Evolutionary conservation across 2,888 invertebrate species (phyloP), one percentile per base, ranked within the genome.

Genomic region (Pogonocherus hispidulus): DNA sequence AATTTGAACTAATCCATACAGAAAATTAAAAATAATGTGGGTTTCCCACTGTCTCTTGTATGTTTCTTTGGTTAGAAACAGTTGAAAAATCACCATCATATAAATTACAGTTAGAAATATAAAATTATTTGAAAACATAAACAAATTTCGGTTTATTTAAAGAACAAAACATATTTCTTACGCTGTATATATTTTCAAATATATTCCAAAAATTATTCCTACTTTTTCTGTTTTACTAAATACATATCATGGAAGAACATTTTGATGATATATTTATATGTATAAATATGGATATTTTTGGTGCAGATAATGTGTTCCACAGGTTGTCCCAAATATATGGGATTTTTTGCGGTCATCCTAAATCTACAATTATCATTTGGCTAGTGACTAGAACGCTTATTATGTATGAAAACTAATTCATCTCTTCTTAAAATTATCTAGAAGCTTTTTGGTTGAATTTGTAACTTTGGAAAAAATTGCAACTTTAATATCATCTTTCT

Each of bases 351-450:
- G 65, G 63, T 27, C 52, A 70, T 55, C 63, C 70, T 73, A 74
- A 69, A 66, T 54, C 73, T 72, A 77, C 65, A 74, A 72, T 70
- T 74, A 74, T 79, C 83, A 83, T 84, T 84, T 84, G 84, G 83
- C 84, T 84, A 83, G 78, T 84, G 84, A 84, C 84, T 84, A 84
- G 84, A 84, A 74, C 76, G 77, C 80, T 79, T 80, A 77, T 72
- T 69, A 56, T 62, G 41, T 57, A 67, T 51, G 63, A 69, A 71
- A 65, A 35, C 47, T 57, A 57, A 41, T 41, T 22, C 23, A 16
- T 51, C 16, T 56, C 46, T 47, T 51, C 23, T 62, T 35, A 56
- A 54, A 27, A 37, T 51, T 51, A 62, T 27, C 49, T 64, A 70
- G 63, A 68, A 72, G 63, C 59, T 64, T 27, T 51, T 63, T 46